Conservation (phyloP, 1,140 invertebrate species). For the Bombus soroeensis region DNA sequence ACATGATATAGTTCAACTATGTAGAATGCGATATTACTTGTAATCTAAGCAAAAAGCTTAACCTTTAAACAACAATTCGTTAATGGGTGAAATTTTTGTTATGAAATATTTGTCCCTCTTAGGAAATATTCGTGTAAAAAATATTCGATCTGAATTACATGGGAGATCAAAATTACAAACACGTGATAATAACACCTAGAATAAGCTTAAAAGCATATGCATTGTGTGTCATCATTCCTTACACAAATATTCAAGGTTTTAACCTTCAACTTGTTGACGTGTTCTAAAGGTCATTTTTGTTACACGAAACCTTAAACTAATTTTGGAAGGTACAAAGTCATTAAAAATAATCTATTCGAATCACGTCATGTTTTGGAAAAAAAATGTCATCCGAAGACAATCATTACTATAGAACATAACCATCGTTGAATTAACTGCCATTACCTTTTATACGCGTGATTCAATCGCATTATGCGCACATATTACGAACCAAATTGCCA, state of each 20-base stretch:
- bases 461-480: not conserved
- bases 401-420: not conserved
- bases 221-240: not conserved
- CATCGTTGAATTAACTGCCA: not conserved
- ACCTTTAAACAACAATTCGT: not conserved
- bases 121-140: too few species aligned
- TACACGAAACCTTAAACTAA: not conserved
- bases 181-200: not conserved
- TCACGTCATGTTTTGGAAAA: too few species aligned
- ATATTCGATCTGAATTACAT: not conserved
- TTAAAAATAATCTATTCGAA: too few species aligned
- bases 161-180: not conserved
- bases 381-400: too few species aligned
- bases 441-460: not conserved
- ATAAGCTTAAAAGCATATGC: not conserved
- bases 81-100: not conserved
- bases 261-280: slow-evolving; percentile 10
- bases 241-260: not conserved
- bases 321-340: not conserved
- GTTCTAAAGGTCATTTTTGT: not conserved
- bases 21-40: too few species aligned
- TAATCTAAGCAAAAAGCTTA: not conserved
- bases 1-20: too few species aligned
- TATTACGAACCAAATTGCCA: not conserved
- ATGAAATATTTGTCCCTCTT: not conserved